Percentiles rank a stretch among this genome's conserved stretches.
phyloP scores from a whole-genome alignment of 1,140 invertebrate species.

The Cydia pomonella region DNA sequence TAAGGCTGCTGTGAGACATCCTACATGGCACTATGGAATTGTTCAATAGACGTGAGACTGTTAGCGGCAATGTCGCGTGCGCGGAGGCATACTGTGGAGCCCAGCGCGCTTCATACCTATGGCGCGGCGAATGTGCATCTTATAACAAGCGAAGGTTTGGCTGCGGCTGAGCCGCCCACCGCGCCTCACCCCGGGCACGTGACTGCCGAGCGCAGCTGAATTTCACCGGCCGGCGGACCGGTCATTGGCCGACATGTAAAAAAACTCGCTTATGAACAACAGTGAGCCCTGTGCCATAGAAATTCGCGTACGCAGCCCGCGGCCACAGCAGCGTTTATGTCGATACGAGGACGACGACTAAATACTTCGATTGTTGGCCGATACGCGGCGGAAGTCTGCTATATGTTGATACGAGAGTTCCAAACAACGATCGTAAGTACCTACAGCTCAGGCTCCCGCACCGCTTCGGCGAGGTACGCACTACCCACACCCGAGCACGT shows the following conservation, averaged over 20 bases:
- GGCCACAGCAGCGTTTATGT: conserved; percentile 43
- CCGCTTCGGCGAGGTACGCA: conserved; percentile 39
- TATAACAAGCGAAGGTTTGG: conserved; percentile 75
- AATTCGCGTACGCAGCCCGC: conserved; percentile 50
- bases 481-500: conserved; percentile 41
- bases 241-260: conserved; percentile 72
- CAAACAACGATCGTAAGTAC: conserved; percentile 52
- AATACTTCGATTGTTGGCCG: conserved; percentile 15
- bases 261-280: conserved; percentile 58
- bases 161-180: conserved; percentile 68
- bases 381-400: conserved; percentile 14
- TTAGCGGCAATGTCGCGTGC: conserved; percentile 54
- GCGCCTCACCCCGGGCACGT: conserved; percentile 78
- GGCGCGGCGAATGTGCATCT: conserved; percentile 74
- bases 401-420: conserved; percentile 32
- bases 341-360: conserved; percentile 44
- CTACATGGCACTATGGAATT: conserved; percentile 72
- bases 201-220: conserved; percentile 66
- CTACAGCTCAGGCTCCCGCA: conserved; percentile 46
- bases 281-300: conserved; percentile 57
- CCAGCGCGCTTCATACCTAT: conserved; percentile 73
- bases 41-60: conserved; percentile 55
- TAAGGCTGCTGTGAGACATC: conserved; percentile 78
- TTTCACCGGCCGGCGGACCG: conserved; percentile 69
- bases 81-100: conserved; percentile 66